Percentiles rank a stretch among this genome's conserved stretches.
phyloP scores from a whole-genome alignment of 2,113 vertebrate species.

The Erpornis zantholeuca region DNA sequence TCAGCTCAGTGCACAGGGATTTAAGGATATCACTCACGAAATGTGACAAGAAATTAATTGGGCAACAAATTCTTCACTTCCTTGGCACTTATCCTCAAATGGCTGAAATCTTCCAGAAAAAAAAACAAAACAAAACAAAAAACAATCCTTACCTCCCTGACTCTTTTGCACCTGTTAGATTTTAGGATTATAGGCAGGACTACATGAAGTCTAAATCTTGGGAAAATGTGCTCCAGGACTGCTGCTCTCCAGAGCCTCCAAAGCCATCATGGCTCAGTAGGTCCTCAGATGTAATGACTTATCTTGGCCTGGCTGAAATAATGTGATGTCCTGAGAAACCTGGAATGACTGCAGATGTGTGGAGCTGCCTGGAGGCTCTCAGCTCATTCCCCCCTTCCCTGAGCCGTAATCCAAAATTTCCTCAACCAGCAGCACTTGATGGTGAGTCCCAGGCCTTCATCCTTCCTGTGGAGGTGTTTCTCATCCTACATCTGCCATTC shows the following conservation, averaged over 20 bases:
- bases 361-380: background rate
- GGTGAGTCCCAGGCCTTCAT: background rate
- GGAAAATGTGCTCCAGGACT: background rate
- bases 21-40: background rate
- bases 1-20: fast-evolving
- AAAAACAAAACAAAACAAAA: background rate
- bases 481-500: background rate
- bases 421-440: background rate
- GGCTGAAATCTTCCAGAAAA: background rate
- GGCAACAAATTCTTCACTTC: background rate
- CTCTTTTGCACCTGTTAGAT: background rate
- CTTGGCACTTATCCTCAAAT: fast-evolving
- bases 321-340: background rate
- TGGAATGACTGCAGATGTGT: background rate
- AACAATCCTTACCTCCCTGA: background rate
- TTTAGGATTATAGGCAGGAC: background rate
- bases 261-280: background rate
- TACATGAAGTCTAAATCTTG: background rate
- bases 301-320: background rate
- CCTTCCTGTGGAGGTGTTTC: background rate
- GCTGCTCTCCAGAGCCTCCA: background rate
- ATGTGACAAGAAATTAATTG: background rate
- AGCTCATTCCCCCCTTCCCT: fast-evolving
- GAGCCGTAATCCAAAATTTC: background rate
- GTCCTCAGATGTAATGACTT: background rate